These are phyloP conservation scores for Tribolium freemani DNA, from an alignment of 2,888 invertebrate genomes.

Conservation along the genomic window DNA sequence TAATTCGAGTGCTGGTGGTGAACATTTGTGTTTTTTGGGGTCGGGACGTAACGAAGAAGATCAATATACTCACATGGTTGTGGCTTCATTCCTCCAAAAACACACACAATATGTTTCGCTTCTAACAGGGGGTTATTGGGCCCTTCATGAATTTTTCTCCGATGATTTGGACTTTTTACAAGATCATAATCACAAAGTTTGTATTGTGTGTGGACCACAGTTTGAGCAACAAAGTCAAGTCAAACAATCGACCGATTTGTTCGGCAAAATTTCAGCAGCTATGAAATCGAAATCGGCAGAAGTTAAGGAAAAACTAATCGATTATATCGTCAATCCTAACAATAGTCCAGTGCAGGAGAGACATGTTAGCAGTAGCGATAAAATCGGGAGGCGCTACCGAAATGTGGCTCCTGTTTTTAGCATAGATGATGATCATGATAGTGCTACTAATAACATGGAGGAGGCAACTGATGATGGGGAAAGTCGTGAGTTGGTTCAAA, in stretches of 20 bases:
- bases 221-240: slow-evolving; percentile 41
- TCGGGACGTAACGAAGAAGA: slow-evolving; percentile 95
- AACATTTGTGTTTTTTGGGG: slow-evolving; percentile 93
- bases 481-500: slow-evolving; percentile 83
- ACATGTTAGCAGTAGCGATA: slow-evolving; percentile 88
- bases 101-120: slow-evolving; percentile 94
- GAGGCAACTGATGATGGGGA: slow-evolving; percentile 72
- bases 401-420: slow-evolving; percentile 94
- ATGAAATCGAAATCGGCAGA: slow-evolving; percentile 93
- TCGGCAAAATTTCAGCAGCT: slow-evolving; percentile 87
- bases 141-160: slow-evolving; percentile 87
- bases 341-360: slow-evolving; percentile 74
- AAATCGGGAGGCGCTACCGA: slow-evolving; percentile 89
- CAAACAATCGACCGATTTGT: slow-evolving; percentile 74
- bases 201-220: slow-evolving; percentile 82
- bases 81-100: slow-evolving; percentile 95
- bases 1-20: slow-evolving; percentile 86
- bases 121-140: slow-evolving; percentile 90
- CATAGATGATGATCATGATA: slow-evolving; percentile 89
- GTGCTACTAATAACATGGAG: slow-evolving; percentile 66
- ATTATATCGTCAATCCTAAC: slow-evolving; percentile 93
- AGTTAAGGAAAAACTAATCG: slow-evolving; percentile 91
- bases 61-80: slow-evolving; percentile 97
- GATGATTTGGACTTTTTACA: slow-evolving; percentile 84
- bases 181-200: slow-evolving; percentile 86